A percentile compares a stretch with the other conserved stretches of the same genome.
Conservation (phyloP, 2,797 vertebrate genomes). For the Gymnothorax javanicus region DNA sequence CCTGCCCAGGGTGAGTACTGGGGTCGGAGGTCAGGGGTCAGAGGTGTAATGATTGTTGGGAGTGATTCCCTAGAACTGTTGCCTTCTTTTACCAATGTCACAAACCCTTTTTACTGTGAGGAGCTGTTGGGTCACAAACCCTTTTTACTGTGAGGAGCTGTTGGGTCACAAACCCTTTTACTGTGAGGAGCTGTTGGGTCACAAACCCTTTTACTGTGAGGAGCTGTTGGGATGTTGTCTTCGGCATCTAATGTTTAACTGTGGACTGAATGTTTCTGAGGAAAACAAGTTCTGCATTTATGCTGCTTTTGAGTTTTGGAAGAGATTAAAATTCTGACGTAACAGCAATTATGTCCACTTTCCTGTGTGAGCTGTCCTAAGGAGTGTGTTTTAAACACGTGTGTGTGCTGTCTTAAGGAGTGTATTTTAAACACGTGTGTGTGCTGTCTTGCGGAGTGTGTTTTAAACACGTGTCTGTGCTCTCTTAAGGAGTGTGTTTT, state of each 20-base stretch:
- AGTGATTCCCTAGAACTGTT: too few species aligned
- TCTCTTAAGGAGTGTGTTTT: too few species aligned
- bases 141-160: too few species aligned
- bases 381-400: neutral
- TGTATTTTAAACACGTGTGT: too few species aligned
- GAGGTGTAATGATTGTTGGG: neutral
- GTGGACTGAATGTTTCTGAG: neutral
- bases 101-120: neutral
- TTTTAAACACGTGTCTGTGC: too few species aligned
- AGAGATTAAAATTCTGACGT: neutral
- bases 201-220: too few species aligned
- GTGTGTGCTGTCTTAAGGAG: neutral
- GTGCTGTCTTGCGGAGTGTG: too few species aligned
- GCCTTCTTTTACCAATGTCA: too few species aligned
- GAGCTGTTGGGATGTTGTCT: too few species aligned
- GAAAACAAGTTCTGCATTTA: neutral
- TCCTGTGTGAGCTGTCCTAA: neutral
- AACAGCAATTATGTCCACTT: neutral
- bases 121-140: neutral
- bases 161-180: too few species aligned
- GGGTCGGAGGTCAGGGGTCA: neutral
- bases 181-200: neutral
- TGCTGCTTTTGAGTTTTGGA: neutral
- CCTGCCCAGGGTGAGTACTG: conserved; percentile 86
- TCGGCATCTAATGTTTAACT: neutral